Percentiles rank a stretch among this genome's conserved stretches.
phyloP scores from a whole-genome alignment of 2,888 invertebrate species.

The Schrankia costaestrigalis region DNA sequence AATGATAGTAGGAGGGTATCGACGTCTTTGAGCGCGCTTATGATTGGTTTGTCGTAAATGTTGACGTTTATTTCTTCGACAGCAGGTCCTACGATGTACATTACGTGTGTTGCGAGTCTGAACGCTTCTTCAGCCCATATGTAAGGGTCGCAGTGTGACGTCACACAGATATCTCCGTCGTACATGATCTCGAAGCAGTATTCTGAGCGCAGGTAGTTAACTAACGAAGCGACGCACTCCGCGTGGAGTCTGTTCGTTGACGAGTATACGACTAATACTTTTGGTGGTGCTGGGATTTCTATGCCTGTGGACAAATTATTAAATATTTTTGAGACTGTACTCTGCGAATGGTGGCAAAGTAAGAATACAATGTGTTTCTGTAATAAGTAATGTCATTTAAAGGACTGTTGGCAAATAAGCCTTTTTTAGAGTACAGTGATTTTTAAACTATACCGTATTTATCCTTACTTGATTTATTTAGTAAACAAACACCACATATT shows the following conservation, averaged over 20 bases:
- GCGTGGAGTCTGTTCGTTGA: conserved; percentile 61
- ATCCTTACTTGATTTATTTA: too few species aligned
- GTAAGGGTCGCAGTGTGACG: conserved; percentile 61
- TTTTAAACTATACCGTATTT: too few species aligned
- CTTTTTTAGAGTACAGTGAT: too few species aligned
- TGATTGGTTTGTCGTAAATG: conserved; percentile 68
- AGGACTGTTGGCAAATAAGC: too few species aligned
- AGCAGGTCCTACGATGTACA: conserved; percentile 64
- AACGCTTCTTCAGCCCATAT: conserved; percentile 66
- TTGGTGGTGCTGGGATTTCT: conserved; percentile 62
- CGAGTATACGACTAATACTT: conserved; percentile 64
- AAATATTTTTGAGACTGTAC: too few species aligned
- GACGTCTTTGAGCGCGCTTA: conserved; percentile 54
- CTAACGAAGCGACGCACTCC: conserved; percentile 62
- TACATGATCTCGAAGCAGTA: conserved; percentile 65
- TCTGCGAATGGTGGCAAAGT: too few species aligned
- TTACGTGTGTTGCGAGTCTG: conserved; percentile 51
- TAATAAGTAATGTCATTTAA: background rate
- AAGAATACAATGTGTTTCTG: background rate
- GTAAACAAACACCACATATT: too few species aligned
- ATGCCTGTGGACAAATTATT: conserved; percentile 33
- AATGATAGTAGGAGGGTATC: conserved; percentile 54
- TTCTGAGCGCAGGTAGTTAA: conserved; percentile 58
- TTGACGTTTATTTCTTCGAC: conserved; percentile 49
- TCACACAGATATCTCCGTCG: conserved; percentile 59